A percentile compares a stretch with the other conserved stretches of the same genome.
Conservation (phyloP, 2,113 vertebrate species). For the Morone chrysops region DNA sequence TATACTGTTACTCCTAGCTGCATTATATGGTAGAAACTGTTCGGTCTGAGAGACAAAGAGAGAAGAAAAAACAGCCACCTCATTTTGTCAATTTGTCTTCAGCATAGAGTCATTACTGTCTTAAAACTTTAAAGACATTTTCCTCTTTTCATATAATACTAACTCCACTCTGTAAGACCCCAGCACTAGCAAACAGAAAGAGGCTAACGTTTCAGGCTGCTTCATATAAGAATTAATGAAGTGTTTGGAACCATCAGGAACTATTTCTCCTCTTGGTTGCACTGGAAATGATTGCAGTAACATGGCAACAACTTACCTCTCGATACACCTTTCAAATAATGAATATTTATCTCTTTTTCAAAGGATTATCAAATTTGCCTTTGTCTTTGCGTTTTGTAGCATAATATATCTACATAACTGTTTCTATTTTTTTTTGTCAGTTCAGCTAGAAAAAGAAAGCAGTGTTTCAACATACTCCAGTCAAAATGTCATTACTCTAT, state of each 20-base stretch:
- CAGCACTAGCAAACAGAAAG: slow-evolving; percentile 21
- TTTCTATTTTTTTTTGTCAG: slow-evolving; percentile 7
- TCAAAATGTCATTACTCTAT: slow-evolving; percentile 21
- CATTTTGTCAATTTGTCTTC: slow-evolving; percentile 41
- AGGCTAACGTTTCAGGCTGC: slow-evolving; percentile 25
- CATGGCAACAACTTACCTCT: slow-evolving; percentile 70
- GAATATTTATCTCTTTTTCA: slow-evolving; percentile 16
- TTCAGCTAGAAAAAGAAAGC: slow-evolving; percentile 35
- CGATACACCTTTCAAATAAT: slow-evolving; percentile 49
- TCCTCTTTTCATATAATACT: slow-evolving; percentile 32
- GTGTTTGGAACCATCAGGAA: slow-evolving; percentile 31
- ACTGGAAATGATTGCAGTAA: slow-evolving; percentile 39
- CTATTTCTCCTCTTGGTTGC: slow-evolving; percentile 26
- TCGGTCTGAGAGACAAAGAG: slow-evolving; percentile 27
- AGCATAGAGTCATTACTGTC: slow-evolving; percentile 26
- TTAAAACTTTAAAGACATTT: slow-evolving; percentile 17
- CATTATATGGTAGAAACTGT: slow-evolving; percentile 57
- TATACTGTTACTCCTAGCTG: slow-evolving; percentile 55
- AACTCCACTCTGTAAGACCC: slow-evolving; percentile 22
- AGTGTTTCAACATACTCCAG: slow-evolving; percentile 27
- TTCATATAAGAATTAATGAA: slow-evolving; percentile 20
- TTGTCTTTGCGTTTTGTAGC: slow-evolving; percentile 27
- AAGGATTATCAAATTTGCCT: slow-evolving; percentile 27
- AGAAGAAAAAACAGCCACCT: slow-evolving; percentile 24
- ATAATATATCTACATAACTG: background rate